Conservation (phyloP, 2,888 invertebrate species). For the Calliopum simillimum region DNA sequence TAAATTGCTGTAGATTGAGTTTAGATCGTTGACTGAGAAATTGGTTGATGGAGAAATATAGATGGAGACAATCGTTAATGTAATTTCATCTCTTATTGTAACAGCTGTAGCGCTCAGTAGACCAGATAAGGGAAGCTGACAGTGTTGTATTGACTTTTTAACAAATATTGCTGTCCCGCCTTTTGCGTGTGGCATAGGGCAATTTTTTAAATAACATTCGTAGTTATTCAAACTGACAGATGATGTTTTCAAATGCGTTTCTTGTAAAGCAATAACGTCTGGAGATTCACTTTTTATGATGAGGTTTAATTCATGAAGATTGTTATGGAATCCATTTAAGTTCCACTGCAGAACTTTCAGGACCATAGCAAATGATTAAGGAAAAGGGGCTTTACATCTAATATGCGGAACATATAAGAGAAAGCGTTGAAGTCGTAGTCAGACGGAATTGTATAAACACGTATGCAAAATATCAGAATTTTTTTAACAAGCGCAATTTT, state of each 20-base stretch:
- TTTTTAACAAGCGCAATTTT: too few relatives aligned
- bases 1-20: neutral
- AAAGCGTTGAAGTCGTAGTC: too few relatives aligned
- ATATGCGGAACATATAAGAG: too few relatives aligned
- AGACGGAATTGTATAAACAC: too few relatives aligned
- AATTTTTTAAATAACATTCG: neutral
- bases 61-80: neutral
- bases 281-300: neutral
- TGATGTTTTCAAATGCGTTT: too few relatives aligned
- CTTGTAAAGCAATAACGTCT: too few relatives aligned
- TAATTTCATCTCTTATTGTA: neutral
- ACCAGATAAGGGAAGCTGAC: too few relatives aligned
- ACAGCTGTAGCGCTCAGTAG: too few relatives aligned
- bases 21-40: neutral
- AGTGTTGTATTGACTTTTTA: constrained; percentile 6
- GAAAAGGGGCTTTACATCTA: neutral
- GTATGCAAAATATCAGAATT: too few relatives aligned
- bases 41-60: neutral
- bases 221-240: too few relatives aligned
- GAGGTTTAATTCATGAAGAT: neutral
- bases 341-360: constrained; percentile 9
- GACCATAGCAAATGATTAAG: neutral
- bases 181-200: neutral
- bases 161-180: constrained; percentile 10
- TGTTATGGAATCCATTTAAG: constrained; percentile 14